Conservation (phyloP, 2,888 invertebrate genomes). For the Sclerodermus sp. region DNA sequence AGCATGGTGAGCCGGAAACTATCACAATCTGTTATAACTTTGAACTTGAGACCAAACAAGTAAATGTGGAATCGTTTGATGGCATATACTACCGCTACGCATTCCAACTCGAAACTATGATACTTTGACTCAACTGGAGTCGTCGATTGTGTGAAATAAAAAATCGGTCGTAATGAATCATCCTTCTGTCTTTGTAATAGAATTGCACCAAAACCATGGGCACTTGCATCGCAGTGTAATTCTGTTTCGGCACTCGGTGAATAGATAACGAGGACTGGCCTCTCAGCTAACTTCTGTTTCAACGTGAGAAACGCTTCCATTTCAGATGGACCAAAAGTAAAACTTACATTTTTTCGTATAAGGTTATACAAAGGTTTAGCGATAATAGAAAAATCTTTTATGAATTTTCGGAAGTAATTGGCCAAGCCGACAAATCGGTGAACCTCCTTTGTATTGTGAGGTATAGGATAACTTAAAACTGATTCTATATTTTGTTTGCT, state of each 20-base stretch:
- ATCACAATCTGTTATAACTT: conserved; percentile 37
- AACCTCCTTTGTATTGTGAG: conserved; percentile 9
- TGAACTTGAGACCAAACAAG: conserved; percentile 28
- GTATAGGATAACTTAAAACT: conserved; percentile 11
- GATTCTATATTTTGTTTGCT: conserved; percentile 9
- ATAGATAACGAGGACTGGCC: conserved; percentile 22
- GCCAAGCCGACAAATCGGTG: conserved; percentile 3
- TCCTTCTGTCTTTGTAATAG: conserved; percentile 22
- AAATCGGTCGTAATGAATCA: conserved; percentile 18
- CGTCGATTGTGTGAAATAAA: conserved; percentile 29
- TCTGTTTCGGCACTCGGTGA: conserved; percentile 19
- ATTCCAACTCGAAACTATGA: conserved; percentile 35
- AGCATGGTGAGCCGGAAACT: conserved; percentile 23
- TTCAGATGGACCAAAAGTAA: conserved; percentile 18
- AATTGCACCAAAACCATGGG: conserved; percentile 23
- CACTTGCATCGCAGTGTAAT: conserved; percentile 28
- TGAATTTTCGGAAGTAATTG: conserved; percentile 15
- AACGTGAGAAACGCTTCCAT: conserved; percentile 11
- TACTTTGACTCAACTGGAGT: conserved; percentile 31
- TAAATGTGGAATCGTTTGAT: conserved; percentile 35
- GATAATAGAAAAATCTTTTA: conserved; percentile 9
- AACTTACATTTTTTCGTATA: conserved; percentile 12
- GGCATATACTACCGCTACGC: conserved; percentile 34
- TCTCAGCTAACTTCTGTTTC: conserved; percentile 9
- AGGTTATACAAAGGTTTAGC: conserved; percentile 18